Evolutionary conservation across 2,888 invertebrate species (phyloP).

Genomic region (Cancer borealis): DNA sequence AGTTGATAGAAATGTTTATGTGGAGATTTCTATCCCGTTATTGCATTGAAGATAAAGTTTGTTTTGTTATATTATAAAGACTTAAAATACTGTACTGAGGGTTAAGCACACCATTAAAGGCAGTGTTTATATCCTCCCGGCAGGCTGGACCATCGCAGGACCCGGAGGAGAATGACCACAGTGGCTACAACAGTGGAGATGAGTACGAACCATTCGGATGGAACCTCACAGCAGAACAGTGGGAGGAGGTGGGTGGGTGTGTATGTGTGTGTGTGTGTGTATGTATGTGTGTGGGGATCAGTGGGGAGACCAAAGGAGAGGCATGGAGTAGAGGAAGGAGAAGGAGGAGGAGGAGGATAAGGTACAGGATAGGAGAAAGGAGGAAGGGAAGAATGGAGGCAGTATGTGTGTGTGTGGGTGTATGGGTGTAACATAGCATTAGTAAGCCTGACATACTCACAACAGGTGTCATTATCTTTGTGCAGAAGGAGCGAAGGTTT

Average conservation of each 20-base stretch:
- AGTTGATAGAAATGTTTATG: too few species aligned
- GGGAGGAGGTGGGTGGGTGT: conserved; percentile 76
- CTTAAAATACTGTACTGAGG: not conserved
- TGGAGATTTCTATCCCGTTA: too few species aligned
- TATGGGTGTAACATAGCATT: not conserved
- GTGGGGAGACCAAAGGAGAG: too few species aligned
- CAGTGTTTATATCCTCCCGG: not conserved
- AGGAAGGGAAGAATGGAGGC: not conserved
- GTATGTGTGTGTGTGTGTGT: conserved; percentile 1
- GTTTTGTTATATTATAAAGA: too few species aligned
- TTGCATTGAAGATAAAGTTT: too few species aligned
- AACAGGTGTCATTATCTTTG: not conserved
- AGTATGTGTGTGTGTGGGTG: conserved; percentile 15
- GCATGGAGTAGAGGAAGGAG: too few species aligned
- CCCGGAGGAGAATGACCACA: conserved; percentile 71
- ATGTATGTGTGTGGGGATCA: conserved; percentile 1
- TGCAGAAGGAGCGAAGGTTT: conserved; percentile 85
- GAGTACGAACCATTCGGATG: conserved; percentile 77
- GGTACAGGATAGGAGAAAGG: not conserved
- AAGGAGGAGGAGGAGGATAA: not conserved
- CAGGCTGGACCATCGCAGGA: conserved; percentile 76
- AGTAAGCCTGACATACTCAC: not conserved
- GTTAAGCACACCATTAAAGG: not conserved
- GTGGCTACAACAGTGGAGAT: conserved; percentile 77
- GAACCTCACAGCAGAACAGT: conserved; percentile 77